Conservation (phyloP, 2,888 invertebrate genomes). For the Metacarcinus magister region DNA sequence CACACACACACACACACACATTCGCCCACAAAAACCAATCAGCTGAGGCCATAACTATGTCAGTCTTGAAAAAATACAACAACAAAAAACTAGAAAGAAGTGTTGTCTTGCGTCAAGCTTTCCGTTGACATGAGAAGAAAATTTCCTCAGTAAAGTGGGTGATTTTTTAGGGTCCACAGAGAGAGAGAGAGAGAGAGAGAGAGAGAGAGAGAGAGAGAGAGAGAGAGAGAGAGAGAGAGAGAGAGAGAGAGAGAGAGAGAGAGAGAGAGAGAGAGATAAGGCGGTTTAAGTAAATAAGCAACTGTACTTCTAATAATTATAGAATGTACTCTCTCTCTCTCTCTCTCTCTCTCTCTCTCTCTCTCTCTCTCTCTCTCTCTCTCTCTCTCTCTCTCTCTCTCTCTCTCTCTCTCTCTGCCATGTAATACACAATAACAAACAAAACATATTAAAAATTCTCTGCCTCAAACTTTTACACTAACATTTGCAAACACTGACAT, state of each 20-base stretch:
- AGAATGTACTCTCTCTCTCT: background rate
- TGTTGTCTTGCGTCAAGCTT: background rate
- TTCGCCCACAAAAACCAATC: no score
- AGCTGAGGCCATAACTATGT: background rate
- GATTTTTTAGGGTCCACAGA: background rate
- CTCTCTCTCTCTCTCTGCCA: background rate
- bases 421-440: no score
- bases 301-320: background rate
- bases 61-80: background rate
- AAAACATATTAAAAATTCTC: background rate
- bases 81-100: background rate
- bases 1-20: no score
- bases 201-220: background rate
- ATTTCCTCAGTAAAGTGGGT: background rate
- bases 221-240: background rate
- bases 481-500: background rate
- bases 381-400: background rate
- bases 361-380: slow-evolving; percentile 18
- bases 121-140: background rate
- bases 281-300: no score
- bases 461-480: background rate
- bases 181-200: background rate
- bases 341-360: slow-evolving; percentile 26
- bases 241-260: background rate
- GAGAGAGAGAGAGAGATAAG: no score